These are phyloP conservation scores for Lophotis ruficrista DNA, from an alignment of 2,113 vertebrate species.

Conservation along the genomic window DNA sequence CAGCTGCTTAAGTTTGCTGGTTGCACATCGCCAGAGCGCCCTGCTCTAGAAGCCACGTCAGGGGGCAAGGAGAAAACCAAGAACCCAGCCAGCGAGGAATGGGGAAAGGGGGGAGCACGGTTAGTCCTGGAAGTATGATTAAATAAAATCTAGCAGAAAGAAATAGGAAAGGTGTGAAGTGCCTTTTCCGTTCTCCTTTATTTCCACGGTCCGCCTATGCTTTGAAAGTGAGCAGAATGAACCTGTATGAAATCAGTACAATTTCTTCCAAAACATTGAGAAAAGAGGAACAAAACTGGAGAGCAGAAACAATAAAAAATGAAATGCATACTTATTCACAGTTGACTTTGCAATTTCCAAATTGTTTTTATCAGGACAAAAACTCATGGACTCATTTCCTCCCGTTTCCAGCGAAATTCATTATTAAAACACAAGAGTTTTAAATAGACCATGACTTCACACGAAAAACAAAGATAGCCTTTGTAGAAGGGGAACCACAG, in stretches of 20 bases:
- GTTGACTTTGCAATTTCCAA: conserved; percentile 9
- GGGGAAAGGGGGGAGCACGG: too few relatives aligned
- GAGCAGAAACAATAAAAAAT: background rate
- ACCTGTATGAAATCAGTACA: background rate
- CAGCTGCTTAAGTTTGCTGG: background rate
- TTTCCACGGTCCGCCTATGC: background rate
- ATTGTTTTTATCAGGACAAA: conserved; percentile 38
- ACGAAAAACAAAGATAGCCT: conserved; percentile 18
- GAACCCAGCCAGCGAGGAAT: accelerated
- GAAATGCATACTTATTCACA: background rate
- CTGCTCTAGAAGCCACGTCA: background rate
- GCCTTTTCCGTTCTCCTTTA: background rate
- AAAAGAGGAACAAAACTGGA: background rate
- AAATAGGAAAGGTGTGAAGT: background rate
- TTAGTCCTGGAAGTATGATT: background rate
- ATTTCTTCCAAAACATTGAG: background rate
- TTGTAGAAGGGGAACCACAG: background rate
- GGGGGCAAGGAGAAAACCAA: background rate
- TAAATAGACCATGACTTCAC: conserved; percentile 36
- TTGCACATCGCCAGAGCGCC: accelerated
- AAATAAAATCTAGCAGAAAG: background rate
- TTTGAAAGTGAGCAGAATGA: background rate
- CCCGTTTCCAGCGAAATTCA: background rate
- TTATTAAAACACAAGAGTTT: conserved; percentile 22
- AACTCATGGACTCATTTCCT: conserved; percentile 19